phyloP scores from a whole-genome alignment of 2,113 vertebrate species.

The Tenrec ecaudatus region DNA sequence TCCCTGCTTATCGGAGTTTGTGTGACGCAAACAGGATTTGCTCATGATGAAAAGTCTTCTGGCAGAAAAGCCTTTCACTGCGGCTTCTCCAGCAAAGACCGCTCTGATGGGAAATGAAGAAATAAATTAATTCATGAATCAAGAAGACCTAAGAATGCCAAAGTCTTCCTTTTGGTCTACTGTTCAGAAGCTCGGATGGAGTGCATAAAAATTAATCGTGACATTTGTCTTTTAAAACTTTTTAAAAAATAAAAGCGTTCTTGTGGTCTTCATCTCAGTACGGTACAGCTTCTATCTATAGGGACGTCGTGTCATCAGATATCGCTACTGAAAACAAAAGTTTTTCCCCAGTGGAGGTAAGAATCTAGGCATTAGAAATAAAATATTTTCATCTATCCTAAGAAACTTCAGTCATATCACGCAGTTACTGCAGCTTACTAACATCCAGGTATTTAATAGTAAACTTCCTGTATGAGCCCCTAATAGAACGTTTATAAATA shows the following conservation, averaged over 20 bases:
- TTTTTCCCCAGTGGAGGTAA: not conserved
- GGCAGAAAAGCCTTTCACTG: not conserved
- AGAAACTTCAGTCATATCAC: not conserved
- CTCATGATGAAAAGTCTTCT: not conserved
- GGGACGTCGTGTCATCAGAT: not conserved
- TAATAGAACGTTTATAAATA: too few species aligned
- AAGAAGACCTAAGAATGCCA: not conserved
- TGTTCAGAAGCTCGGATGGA: not conserved
- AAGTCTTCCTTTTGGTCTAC: not conserved
- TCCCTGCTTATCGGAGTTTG: not conserved
- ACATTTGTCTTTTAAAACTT: not conserved
- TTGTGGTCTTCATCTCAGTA: not conserved
- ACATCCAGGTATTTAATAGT: not conserved
- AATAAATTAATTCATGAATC: not conserved
- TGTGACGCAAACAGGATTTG: not conserved
- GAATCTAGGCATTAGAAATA: not conserved
- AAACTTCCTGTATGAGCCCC: too few species aligned
- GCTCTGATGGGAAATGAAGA: conserved; percentile 22
- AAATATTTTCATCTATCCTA: not conserved
- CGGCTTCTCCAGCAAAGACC: not conserved
- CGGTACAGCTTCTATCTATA: not conserved
- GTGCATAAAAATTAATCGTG: not conserved
- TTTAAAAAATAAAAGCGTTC: not conserved
- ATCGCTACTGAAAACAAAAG: not conserved
- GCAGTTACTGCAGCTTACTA: not conserved